Conservation (phyloP, 2,888 invertebrate genomes). For the Athrips mouffetella region DNA sequence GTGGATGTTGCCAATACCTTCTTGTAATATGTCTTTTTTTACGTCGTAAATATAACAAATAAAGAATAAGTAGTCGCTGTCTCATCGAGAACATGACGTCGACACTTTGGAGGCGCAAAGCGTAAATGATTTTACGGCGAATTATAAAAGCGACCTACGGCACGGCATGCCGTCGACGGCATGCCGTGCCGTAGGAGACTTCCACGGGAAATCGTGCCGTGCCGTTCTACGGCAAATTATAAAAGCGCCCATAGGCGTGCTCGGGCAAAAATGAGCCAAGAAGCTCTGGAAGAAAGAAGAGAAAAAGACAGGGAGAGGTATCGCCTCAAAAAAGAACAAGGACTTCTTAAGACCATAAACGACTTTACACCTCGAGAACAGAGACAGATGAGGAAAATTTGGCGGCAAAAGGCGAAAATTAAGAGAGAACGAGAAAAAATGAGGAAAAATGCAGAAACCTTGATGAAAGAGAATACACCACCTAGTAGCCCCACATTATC, state of each 20-base stretch:
- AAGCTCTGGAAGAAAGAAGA: background rate
- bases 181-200: background rate
- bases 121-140: background rate
- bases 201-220: background rate
- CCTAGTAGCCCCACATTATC: background rate
- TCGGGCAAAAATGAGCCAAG: background rate
- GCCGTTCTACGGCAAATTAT: background rate
- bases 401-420: background rate
- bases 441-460: background rate
- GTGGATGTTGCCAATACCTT: background rate
- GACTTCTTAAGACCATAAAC: background rate
- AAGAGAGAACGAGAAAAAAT: background rate
- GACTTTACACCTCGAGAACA: background rate
- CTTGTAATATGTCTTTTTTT: background rate
- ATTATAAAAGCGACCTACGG: background rate
- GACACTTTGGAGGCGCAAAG: background rate
- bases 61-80: too few relatives aligned
- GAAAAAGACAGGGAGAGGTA: background rate
- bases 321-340: background rate
- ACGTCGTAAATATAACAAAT: too few relatives aligned
- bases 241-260: background rate
- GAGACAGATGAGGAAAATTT: background rate
- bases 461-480: background rate
- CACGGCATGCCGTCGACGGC: background rate
- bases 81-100: background rate